Base-by-base conservation (phyloP, 1,140 invertebrate genomes). In the Lepidurus couesii region DNA sequence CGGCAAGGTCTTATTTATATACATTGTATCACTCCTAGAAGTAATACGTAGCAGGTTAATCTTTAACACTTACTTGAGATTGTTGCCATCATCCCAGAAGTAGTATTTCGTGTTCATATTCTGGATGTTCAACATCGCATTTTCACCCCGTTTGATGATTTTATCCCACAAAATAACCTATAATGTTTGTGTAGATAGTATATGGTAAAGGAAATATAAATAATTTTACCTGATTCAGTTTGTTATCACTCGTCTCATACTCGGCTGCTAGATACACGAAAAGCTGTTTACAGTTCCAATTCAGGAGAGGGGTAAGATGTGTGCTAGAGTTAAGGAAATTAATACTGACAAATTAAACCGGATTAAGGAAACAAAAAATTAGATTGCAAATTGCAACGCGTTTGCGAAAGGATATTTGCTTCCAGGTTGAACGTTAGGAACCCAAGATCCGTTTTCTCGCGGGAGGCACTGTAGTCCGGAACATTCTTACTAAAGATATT, bases 241-340 rank as follows among this genome's bases (percentile, higher is more conserved):
- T 90, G 89, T 99, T 99, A 80, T 90, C 91, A 73, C 89, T 84
- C 42, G 97, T 98, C 81, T 91, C 86, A 87, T 99, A 99, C 86
- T 99, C 96, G 21, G 98, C 98, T 75, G 95, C 97, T 7, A 99
- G 86, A 85, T 97, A 99, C 6, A 99, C 84, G 85, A 99, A 99
- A 79, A 99, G 86, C 85, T 99, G 95, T 84, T 99, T 99, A 0
- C 98, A 97, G 89, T 99, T 99, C 98, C 98, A 99, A 84, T 99
- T 99, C 86, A 99, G 99, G 16, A 99, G 87, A 81, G 91, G 89
- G 73, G 91, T 92, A 42, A 99, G 88, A 91, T 93, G 88, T 86
- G 82, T 76, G 81, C 82, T 82, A 73, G 73, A 44, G 80, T 83
- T 82, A 85, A 84, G 81, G 79, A 83, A 42, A 42, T 47, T 16